Conservation (phyloP, 2,888 invertebrate species). For the Temnothorax rugatulus region DNA sequence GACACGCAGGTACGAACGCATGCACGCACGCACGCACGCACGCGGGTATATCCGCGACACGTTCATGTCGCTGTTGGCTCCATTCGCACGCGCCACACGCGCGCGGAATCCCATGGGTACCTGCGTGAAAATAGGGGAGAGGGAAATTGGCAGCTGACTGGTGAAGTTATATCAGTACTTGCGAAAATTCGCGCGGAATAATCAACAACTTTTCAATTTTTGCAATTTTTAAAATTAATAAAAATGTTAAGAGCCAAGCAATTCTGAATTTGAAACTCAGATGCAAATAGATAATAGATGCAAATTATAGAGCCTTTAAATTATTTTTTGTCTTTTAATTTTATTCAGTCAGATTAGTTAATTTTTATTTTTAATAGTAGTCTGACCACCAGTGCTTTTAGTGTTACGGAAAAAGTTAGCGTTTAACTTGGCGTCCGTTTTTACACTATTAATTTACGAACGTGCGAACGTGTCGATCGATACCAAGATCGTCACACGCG, state of each 20-base stretch:
- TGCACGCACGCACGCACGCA: constrained; percentile 52
- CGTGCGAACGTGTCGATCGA: constrained; percentile 9
- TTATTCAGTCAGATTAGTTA: not conserved
- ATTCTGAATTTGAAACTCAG: not conserved
- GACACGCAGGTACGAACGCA: constrained; percentile 49
- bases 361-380: not conserved
- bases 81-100: constrained; percentile 69
- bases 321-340: not conserved
- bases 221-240: not conserved
- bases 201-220: not conserved
- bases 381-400: not conserved
- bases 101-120: constrained; percentile 27
- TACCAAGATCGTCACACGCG: not conserved
- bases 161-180: not conserved
- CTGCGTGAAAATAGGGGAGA: not conserved
- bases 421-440: not conserved
- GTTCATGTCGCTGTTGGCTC: constrained; percentile 73
- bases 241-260: not conserved
- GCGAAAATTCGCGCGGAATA: not conserved
- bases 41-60: constrained; percentile 49
- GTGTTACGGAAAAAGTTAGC: not conserved
- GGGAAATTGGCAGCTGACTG: not conserved
- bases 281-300: not conserved
- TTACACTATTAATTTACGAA: constrained; percentile 32
- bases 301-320: not conserved